Base-by-base conservation (phyloP, 1,140 invertebrate genomes). In the Formica exsecta region DNA sequence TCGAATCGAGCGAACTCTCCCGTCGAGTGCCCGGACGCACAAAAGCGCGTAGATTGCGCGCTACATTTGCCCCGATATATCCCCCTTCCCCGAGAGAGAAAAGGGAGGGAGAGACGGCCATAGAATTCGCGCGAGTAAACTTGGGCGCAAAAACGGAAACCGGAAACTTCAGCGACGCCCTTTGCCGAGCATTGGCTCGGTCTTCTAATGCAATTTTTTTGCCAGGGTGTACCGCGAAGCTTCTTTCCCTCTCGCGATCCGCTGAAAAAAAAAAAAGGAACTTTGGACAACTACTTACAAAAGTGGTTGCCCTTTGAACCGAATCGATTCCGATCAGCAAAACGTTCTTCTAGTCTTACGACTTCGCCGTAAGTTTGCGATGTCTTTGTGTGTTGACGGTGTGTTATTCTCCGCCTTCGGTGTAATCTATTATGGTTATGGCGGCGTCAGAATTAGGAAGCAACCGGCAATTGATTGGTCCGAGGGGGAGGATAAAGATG, bases 21-120 rank as follows among this genome's bases (percentile, higher is more conserved):
- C 59, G 19, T 32, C 29, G 68, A 73, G 38, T 61, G 7, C 66
- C 41, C 25, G 51, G 44, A 22, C 38, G 54, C 54, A 83, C 68
- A 83, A 74, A 83, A 83, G 68, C 68, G 54, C 29, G 54, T 54
- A 83, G 79, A 83, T 83, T 83, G 79, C 79, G 68, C 79, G 79
- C 59, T 74, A 74, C 68, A 74, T 83, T 83, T 73, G n/a, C 51
- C 54, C 59, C 22, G 65, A 29, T 51, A n/a, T n/a, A 38, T 38
- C 38, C 19, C 1, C 16, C 16, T 51, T 19, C 16, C 44, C 4
- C 48, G 48, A 51, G 16, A 51, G 1, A 51, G 48, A 7, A 5
- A n/a, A 16, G 25, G 3, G n/a, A 7, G 29, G 1, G 3, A 29
- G 9, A 16, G 6, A 29, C n/a, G 4, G 54, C 25, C 29, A 19